Evolutionary conservation across 1,140 invertebrate genomes (phyloP).

Genomic region (Sesamia nonagrioides): DNA sequence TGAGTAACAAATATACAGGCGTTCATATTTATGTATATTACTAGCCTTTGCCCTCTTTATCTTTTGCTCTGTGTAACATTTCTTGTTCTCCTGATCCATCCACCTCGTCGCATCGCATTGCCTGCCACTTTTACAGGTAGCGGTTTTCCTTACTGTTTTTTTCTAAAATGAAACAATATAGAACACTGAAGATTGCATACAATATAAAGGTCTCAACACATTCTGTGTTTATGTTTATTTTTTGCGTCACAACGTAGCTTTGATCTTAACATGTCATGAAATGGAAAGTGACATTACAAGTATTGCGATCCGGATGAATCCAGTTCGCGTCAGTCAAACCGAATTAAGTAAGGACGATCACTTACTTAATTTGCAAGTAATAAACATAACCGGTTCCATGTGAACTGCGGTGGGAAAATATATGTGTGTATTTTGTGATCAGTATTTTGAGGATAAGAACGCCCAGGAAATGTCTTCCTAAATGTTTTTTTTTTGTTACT

Average conservation of each 20-base stretch:
- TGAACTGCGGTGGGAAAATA: not conserved
- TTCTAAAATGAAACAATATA: too few relatives aligned
- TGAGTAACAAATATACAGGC: too few relatives aligned
- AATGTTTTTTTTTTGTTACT: too few relatives aligned
- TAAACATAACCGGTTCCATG: conserved; percentile 22
- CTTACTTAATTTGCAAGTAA: not conserved
- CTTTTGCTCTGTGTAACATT: too few relatives aligned
- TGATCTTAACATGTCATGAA: conserved; percentile 29
- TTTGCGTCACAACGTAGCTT: not conserved
- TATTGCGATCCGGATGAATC: conserved; percentile 22
- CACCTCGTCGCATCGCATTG: too few relatives aligned
- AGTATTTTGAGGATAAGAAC: not conserved
- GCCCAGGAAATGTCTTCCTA: too few relatives aligned
- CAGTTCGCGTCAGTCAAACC: not conserved
- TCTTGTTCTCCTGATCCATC: too few relatives aligned
- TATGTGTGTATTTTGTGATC: not conserved
- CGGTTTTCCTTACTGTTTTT: too few relatives aligned
- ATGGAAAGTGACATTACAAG: conserved; percentile 36
- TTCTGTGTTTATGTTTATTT: not conserved
- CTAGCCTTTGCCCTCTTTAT: too few relatives aligned
- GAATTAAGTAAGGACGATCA: conserved; percentile 14
- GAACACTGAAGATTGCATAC: not conserved
- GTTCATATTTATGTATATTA: too few relatives aligned
- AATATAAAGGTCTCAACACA: conserved; percentile 3
- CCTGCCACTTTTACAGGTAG: too few relatives aligned